These are phyloP conservation scores for Battus philenor DNA, from an alignment of 1,140 invertebrate species.

Conservation along the genomic window DNA sequence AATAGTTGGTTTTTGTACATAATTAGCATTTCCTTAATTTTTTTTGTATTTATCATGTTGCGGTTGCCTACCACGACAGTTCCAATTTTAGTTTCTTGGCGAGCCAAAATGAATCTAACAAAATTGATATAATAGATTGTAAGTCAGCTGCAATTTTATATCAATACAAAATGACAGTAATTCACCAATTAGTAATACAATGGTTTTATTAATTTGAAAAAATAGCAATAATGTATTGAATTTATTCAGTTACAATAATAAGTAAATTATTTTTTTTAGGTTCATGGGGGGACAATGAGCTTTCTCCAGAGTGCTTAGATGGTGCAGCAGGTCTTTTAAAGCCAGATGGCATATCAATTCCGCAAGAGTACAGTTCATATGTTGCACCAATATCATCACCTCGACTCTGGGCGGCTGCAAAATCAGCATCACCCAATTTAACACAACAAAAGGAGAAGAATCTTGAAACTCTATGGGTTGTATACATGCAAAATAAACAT, in stretches of 20 bases:
- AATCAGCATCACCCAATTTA: slow-evolving; percentile 32
- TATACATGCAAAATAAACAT: slow-evolving; percentile 93
- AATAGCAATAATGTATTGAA: too few relatives aligned
- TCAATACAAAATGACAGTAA: too few relatives aligned
- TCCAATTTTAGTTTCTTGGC: too few relatives aligned
- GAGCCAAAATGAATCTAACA: too few relatives aligned
- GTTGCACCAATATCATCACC: slow-evolving; percentile 86
- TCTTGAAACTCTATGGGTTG: slow-evolving; percentile 94
- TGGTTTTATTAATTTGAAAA: too few relatives aligned
- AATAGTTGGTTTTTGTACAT: too few relatives aligned
- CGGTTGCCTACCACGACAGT: too few relatives aligned
- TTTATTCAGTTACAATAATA: slow-evolving; percentile 1
- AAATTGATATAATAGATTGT: too few relatives aligned
- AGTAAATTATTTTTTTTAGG: slow-evolving; percentile 71
- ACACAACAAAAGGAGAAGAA: slow-evolving; percentile 61
- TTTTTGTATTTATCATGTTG: too few relatives aligned
- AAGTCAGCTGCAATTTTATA: too few relatives aligned
- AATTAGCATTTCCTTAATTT: too few relatives aligned
- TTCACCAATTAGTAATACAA: too few relatives aligned
- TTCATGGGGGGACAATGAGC: slow-evolving; percentile 99
- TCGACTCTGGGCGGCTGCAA: slow-evolving; percentile 71
- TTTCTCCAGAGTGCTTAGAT: slow-evolving; percentile 98
- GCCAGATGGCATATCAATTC: slow-evolving; percentile 94
- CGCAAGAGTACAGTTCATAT: slow-evolving; percentile 92
- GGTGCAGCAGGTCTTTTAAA: slow-evolving; percentile 93